phyloP scores from a whole-genome alignment of 2,888 invertebrate species.

The Nomada ruficornis region DNA sequence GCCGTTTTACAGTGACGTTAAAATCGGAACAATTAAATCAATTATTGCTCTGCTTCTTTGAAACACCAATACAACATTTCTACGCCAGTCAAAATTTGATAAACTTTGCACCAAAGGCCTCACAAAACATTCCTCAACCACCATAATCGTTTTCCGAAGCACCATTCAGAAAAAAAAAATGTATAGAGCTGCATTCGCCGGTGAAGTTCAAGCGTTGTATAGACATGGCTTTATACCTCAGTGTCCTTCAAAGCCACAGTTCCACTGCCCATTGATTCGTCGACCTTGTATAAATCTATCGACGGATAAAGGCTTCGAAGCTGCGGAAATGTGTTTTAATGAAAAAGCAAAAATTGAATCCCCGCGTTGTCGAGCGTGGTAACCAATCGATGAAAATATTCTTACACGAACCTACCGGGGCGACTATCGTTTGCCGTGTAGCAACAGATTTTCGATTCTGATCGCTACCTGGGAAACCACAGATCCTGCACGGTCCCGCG shows the following conservation, averaged over 20 bases:
- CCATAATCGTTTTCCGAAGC: no score
- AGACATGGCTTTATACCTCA: no score
- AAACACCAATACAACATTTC: no score
- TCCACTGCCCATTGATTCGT: neutral
- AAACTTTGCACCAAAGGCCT: no score
- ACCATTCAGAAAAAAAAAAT: no score
- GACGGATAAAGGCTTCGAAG: neutral
- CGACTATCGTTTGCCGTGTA: conserved; percentile 23
- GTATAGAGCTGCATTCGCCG: no score
- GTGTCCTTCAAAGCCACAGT: neutral
- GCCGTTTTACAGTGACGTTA: no score
- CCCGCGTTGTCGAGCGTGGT: neutral
- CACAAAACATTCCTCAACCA: no score
- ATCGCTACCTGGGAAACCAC: conserved; percentile 62
- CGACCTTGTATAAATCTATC: neutral
- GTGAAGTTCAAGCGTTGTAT: no score
- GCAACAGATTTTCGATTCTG: conserved; percentile 57
- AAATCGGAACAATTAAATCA: no score
- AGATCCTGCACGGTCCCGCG: conserved; percentile 66
- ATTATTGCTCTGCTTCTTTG: no score
- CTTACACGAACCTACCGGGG: neutral
- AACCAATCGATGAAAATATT: neutral
- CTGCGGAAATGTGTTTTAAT: neutral
- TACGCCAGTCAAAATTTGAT: no score
- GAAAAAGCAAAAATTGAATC: neutral